Percentiles rank a stretch among this genome's conserved stretches.
phyloP scores from a whole-genome alignment of 35 echinoderm and acorn worm species.

The Heliocidaris erythrogramma region DNA sequence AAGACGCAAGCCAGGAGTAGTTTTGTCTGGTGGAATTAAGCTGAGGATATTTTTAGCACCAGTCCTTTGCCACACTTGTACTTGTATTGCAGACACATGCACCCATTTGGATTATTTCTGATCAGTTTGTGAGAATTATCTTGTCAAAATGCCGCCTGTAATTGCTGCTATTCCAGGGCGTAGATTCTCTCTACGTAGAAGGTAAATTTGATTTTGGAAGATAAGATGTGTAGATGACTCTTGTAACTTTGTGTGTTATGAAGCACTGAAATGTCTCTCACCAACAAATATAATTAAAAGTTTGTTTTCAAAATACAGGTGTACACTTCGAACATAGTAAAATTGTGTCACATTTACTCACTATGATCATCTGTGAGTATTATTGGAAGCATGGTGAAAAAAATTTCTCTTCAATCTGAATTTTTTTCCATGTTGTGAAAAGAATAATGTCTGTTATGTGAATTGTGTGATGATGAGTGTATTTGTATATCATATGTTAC shows the following conservation, averaged over 20 bases:
- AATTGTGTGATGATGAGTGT: no score
- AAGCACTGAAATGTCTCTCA: not conserved
- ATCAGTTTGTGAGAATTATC: not conserved
- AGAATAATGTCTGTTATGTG: no score
- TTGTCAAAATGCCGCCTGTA: slow-evolving; percentile 43
- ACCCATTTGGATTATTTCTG: not conserved
- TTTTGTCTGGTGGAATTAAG: not conserved
- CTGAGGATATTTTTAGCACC: not conserved
- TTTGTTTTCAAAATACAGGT: no score
- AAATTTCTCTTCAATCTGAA: no score
- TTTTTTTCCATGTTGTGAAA: no score
- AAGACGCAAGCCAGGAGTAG: not conserved
- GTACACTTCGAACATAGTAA: no score
- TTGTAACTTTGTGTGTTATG: not conserved
- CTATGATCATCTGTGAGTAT: no score
- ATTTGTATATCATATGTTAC: no score
- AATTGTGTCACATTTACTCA: no score
- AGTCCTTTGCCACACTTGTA: not conserved
- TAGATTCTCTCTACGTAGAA: slow-evolving; percentile 28
- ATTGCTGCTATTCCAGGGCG: slow-evolving; percentile 47
- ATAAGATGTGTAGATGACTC: not conserved
- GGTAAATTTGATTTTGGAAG: not conserved
- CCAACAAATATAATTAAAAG: no score
- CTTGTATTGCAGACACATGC: not conserved
- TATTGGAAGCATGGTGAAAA: no score